Evolutionary conservation across 2,797 vertebrate genomes (phyloP).

Genomic region (Saxicola maurus): DNA sequence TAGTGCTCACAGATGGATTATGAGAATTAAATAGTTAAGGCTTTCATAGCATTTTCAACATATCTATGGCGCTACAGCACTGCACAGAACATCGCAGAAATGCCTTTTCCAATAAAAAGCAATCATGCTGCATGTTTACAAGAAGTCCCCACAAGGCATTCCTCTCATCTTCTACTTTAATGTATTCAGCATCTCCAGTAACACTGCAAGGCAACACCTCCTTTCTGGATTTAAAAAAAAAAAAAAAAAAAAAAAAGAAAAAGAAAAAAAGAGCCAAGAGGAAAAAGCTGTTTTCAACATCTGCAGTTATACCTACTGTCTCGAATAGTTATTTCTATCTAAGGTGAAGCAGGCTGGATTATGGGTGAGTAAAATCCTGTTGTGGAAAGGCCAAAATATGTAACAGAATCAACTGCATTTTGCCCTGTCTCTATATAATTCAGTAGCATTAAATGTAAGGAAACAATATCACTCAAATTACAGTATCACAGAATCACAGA

Average conservation of each 20-base stretch:
- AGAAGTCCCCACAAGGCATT: slow-evolving; percentile 51
- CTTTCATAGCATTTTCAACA: slow-evolving; percentile 12
- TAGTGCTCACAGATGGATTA: neutral
- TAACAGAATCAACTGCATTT: neutral
- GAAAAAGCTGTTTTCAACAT: neutral
- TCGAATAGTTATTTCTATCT: neutral
- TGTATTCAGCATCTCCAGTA: slow-evolving; percentile 32
- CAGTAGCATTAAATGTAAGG: neutral
- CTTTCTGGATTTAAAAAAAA: neutral
- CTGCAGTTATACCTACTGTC: neutral
- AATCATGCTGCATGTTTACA: slow-evolving; percentile 52
- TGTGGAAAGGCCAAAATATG: neutral
- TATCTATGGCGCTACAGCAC: slow-evolving; percentile 2
- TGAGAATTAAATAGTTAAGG: slow-evolving; percentile 36
- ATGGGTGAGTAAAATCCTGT: neutral
- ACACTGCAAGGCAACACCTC: slow-evolving; percentile 4
- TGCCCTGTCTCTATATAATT: neutral
- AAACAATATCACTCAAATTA: slow-evolving; percentile 25
- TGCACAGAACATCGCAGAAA: neutral
- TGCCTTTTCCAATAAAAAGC: slow-evolving; percentile 47
- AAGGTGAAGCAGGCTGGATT: neutral
- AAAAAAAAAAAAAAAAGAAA: neutral
- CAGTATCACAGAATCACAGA: neutral
- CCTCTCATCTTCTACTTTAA: slow-evolving; percentile 50
- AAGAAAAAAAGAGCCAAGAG: neutral